Percentiles rank a stretch among this genome's conserved stretches.
These are phyloP conservation scores for Parnassius glacialis DNA, from an alignment of 2,888 invertebrate genomes.

Conservation along the genomic window DNA sequence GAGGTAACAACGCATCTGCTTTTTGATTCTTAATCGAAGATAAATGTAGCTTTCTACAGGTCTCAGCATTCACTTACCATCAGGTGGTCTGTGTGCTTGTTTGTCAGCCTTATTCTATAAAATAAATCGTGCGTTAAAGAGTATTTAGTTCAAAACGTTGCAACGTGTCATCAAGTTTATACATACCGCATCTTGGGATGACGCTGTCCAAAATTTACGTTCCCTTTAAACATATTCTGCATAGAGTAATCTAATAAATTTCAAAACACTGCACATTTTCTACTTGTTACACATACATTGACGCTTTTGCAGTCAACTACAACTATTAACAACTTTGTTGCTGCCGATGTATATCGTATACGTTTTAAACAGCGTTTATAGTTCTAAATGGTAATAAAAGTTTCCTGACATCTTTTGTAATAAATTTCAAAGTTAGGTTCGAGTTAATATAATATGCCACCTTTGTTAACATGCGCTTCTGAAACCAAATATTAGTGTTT, in stretches of 20 bases:
- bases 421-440: slow-evolving; percentile 63
- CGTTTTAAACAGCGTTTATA: neutral
- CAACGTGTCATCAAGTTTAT: slow-evolving; percentile 50
- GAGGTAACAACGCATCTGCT: too few species aligned
- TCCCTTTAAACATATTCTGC: slow-evolving; percentile 2
- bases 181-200: slow-evolving; percentile 49
- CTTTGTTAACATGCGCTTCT: slow-evolving; percentile 58
- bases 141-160: slow-evolving; percentile 1
- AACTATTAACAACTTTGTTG: neutral
- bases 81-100: too few species aligned
- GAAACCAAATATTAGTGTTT: slow-evolving; percentile 65
- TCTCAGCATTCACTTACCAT: too few species aligned
- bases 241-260: neutral
- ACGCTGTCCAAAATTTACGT: slow-evolving; percentile 54
- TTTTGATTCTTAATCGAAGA: too few species aligned
- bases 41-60: too few species aligned
- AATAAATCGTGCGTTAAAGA: slow-evolving; percentile 6
- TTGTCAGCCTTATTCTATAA: too few species aligned
- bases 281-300: slow-evolving; percentile 4
- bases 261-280: neutral
- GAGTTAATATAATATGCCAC: slow-evolving; percentile 66
- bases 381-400: slow-evolving; percentile 12
- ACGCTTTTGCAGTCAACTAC: neutral
- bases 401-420: slow-evolving; percentile 51
- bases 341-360: slow-evolving; percentile 1